Percentiles rank a stretch among this genome's conserved stretches.
phyloP scores from a whole-genome alignment of 2,797 vertebrate species.

The Clamator glandarius region DNA sequence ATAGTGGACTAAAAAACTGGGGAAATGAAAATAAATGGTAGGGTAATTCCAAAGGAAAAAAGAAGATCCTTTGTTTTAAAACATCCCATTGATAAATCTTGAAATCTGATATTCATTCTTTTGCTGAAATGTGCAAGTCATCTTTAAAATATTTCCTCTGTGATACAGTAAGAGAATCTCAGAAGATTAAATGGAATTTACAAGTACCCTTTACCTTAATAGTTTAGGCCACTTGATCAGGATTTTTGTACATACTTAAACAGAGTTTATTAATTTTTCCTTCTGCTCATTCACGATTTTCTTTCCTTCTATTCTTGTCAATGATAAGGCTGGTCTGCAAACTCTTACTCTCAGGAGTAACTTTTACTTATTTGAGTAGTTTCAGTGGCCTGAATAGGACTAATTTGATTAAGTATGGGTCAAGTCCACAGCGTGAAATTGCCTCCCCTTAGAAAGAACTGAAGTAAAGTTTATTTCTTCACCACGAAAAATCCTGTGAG shows the following conservation, averaged over 20 bases:
- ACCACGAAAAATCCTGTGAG: neutral
- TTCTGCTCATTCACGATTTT: conserved; percentile 19
- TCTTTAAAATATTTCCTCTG: conserved; percentile 58
- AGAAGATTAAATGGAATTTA: conserved; percentile 52
- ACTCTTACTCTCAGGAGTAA: neutral
- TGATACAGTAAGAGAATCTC: conserved; percentile 35
- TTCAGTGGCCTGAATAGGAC: neutral
- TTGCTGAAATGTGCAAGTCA: conserved; percentile 36
- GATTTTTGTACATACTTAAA: conserved; percentile 33
- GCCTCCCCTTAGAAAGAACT: neutral
- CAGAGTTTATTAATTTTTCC: conserved; percentile 37
- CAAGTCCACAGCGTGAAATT: neutral
- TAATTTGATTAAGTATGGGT: neutral
- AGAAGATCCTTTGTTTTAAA: conserved; percentile 59
- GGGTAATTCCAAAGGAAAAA: conserved; percentile 50
- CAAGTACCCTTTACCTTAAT: conserved; percentile 63
- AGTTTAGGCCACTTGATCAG: conserved; percentile 45
- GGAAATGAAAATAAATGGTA: conserved; percentile 67
- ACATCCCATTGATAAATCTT: conserved; percentile 39
- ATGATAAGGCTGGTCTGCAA: neutral
- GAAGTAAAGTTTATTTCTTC: neutral
- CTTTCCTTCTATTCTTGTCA: neutral
- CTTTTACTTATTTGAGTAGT: neutral
- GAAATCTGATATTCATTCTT: conserved; percentile 40
- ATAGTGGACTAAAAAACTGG: conserved; percentile 3